Conservation (phyloP, 2,113 vertebrate genomes). For the Chamaetylas fuelleborni region DNA sequence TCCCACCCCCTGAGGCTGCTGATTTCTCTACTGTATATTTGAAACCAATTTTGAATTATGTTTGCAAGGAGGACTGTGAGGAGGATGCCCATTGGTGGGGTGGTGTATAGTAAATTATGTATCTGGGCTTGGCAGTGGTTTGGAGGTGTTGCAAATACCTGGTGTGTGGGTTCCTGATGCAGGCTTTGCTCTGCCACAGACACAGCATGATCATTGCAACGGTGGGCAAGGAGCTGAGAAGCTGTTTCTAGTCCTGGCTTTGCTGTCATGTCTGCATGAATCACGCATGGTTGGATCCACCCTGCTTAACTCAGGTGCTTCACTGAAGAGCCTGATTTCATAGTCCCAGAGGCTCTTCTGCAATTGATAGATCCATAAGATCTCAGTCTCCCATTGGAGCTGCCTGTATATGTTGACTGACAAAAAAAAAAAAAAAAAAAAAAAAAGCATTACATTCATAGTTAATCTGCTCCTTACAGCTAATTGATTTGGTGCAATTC, state of each 20-base stretch:
- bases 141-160: neutral
- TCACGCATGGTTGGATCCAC: neutral
- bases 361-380: neutral
- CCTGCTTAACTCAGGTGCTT: neutral
- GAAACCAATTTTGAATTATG: neutral
- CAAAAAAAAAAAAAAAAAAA: neutral
- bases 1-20: neutral
- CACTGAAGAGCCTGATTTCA: neutral
- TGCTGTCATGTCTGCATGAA: neutral
- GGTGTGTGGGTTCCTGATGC: accelerated
- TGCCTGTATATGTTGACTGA: neutral
- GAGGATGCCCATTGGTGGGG: neutral
- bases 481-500: neutral
- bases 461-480: neutral
- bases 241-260: neutral
- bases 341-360: neutral
- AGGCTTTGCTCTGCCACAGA: neutral
- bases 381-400: neutral
- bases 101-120: neutral
- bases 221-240: neutral
- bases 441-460: accelerated
- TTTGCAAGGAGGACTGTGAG: neutral
- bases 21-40: neutral
- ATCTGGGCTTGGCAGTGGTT: neutral
- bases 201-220: neutral